Evolutionary conservation across 2,888 invertebrate species (phyloP).

Genomic region (Eurytoma adleriae): DNA sequence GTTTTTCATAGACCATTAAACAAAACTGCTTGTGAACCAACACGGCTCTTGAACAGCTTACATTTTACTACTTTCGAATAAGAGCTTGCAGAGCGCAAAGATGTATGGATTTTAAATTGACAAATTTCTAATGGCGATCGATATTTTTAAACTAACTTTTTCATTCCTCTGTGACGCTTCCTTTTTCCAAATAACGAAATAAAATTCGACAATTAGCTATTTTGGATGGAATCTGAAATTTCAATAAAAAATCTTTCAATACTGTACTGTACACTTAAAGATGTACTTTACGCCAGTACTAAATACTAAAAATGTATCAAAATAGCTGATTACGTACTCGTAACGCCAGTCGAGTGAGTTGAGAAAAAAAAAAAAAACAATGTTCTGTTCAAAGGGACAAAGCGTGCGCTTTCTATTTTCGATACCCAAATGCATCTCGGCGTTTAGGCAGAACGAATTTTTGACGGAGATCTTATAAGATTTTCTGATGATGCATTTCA

Average conservation of each 20-base stretch:
- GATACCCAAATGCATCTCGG: slow-evolving; percentile 18
- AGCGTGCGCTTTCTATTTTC: slow-evolving; percentile 35
- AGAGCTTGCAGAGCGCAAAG: slow-evolving; percentile 4
- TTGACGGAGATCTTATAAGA: slow-evolving; percentile 20
- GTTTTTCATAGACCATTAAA: background rate
- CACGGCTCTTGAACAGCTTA: too few species aligned
- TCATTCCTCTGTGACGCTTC: background rate
- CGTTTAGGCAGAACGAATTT: background rate
- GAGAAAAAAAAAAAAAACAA: slow-evolving; percentile 17
- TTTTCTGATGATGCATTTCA: slow-evolving; percentile 68
- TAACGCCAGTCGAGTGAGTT: background rate
- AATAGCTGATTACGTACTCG: slow-evolving; percentile 27
- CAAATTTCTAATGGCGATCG: background rate
- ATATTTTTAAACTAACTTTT: background rate
- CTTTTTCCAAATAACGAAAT: background rate
- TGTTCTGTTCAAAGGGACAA: background rate
- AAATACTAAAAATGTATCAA: background rate
- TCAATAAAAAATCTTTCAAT: background rate
- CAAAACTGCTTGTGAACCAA: too few species aligned
- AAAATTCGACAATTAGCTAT: slow-evolving; percentile 7
- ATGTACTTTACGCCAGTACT: background rate
- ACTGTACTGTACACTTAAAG: slow-evolving; percentile 19
- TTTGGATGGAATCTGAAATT: background rate
- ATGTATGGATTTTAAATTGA: background rate
- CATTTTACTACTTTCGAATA: too few species aligned